phyloP scores from a whole-genome alignment of 2,797 vertebrate genomes.

The Chaetophractus vellerosus region DNA sequence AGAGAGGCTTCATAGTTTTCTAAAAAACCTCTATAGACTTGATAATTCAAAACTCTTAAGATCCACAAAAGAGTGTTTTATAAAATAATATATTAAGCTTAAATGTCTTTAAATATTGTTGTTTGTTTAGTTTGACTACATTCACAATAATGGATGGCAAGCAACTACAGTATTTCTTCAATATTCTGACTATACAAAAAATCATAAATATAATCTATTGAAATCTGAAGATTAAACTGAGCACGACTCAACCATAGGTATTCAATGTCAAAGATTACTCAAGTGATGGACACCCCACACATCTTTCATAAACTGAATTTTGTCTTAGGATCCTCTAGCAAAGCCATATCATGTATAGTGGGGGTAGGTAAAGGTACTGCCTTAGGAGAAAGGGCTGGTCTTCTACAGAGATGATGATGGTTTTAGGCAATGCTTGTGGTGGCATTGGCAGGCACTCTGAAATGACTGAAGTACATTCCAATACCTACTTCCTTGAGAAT shows the following conservation, averaged over 20 bases:
- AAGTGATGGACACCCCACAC: not conserved
- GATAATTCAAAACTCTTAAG: not conserved
- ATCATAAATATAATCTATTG: not conserved
- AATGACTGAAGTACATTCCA: not conserved
- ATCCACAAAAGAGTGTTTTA: not conserved
- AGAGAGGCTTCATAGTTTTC: not conserved
- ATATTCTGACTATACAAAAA: not conserved
- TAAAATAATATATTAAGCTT: not conserved
- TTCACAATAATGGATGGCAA: not conserved
- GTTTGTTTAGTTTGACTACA: conserved; percentile 16
- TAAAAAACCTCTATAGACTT: not conserved
- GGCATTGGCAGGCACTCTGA: not conserved
- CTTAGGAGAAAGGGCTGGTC: not conserved
- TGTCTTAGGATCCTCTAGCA: not conserved
- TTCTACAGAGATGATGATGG: rapidly evolving
- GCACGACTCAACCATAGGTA: not conserved
- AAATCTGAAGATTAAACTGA: not conserved
- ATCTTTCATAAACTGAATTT: not conserved
- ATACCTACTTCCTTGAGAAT: not conserved
- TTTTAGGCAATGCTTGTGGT: no score
- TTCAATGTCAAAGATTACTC: not conserved
- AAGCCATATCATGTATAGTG: not conserved
- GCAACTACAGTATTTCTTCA: not conserved
- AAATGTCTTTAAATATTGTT: not conserved
- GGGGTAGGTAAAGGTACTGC: not conserved